These are phyloP conservation scores for Elaphurus davidianus DNA, from an alignment of 2,113 vertebrate species.

Conservation along the genomic window DNA sequence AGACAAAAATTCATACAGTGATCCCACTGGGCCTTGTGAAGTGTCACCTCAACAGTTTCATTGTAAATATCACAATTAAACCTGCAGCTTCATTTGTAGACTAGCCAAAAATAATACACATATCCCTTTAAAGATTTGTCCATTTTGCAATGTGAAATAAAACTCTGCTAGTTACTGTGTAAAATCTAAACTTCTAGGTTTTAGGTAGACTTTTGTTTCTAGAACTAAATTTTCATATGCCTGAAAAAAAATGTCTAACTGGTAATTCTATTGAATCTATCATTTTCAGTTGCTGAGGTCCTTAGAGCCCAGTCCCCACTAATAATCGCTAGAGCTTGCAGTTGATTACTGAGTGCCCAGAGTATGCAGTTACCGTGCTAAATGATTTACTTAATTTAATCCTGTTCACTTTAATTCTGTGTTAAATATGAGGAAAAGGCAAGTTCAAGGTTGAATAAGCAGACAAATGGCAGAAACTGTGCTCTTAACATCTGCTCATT, in stretches of 20 bases:
- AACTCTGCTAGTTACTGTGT: background rate
- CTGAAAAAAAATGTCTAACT: background rate
- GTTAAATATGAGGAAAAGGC: background rate
- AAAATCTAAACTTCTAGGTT: background rate
- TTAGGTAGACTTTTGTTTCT: background rate
- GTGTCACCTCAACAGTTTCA: background rate
- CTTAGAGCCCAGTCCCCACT: background rate
- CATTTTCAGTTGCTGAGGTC: background rate
- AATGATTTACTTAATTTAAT: background rate
- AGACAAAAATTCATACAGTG: background rate
- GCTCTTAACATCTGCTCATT: background rate
- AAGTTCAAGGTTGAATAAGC: background rate
- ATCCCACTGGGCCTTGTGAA: background rate
- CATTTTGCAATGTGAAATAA: background rate
- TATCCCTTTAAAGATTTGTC: background rate
- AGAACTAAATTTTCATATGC: background rate
- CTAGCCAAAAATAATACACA: background rate
- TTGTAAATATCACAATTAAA: conserved; percentile 45
- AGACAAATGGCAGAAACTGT: background rate
- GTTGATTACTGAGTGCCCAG: background rate
- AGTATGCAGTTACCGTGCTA: background rate
- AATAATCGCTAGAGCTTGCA: background rate
- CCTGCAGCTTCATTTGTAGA: background rate
- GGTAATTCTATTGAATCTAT: background rate
- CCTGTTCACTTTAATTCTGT: background rate